Evolutionary conservation across 2,888 invertebrate genomes (phyloP), one percentile per base, ranked within the genome.

Genomic region (Idaea aversata): DNA sequence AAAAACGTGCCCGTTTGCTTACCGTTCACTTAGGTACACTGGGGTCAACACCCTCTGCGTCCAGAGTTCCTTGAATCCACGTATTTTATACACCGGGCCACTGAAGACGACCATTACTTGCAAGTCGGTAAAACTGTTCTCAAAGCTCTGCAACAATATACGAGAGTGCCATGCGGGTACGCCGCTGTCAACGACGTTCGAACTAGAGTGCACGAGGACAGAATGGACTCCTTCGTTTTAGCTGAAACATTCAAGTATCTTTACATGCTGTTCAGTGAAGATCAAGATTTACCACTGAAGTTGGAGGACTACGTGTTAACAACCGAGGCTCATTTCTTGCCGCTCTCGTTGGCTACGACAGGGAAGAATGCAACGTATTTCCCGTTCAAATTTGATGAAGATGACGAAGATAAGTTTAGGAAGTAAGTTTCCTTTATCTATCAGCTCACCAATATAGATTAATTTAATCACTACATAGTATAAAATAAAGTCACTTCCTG

Each of bases 41-140:
- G 99, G 99, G 99, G 98, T 1, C 98, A 99, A 84, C 98, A 99
- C 91, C 99, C 98, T 1, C 91, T 99, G 4, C 94, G 99, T 58
- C 99, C 99, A 0, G 99, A 99, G 88, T 99, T 99, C 90, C 93
- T 99, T 62, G 99, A 99, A 89, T 99, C 99, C 0, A 99, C 99
- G 0, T 99, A 99, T 87, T 99, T 99, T 87, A 93, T 99, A 15
- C 98, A 98, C 87, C 96, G 96, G 79, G 99, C 99, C 0, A 99
- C 99, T 0, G 96, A 96, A 61, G 99, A 99, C 91, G 97, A 97
- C 66, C 98, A 99, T 86, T 99, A 99, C 85, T 91, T 99, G 68
- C 96, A 97, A 77, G 94, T 98, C 0, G 99, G 99, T 1, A 96
- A 97, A 78, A 95, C 96, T 69, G 98, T 98, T 0, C 92, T 99